phyloP scores from a whole-genome alignment of 2,797 vertebrate species.

The Nothura maculosa region DNA sequence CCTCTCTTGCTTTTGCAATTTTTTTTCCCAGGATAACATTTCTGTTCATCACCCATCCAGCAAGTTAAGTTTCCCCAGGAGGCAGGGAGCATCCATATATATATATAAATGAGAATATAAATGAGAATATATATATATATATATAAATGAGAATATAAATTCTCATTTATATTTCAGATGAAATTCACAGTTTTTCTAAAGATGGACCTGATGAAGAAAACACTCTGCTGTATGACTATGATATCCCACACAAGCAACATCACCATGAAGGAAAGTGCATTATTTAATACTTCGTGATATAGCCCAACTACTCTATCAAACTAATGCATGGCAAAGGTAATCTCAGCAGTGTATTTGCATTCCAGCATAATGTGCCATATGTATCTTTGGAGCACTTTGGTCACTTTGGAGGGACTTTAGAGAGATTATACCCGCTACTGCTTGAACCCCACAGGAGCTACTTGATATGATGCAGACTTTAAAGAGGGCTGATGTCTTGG shows the following conservation, averaged over 20 bases:
- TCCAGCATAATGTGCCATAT: neutral
- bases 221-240: neutral
- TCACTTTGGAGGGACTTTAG: conserved; percentile 44
- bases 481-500: conserved; percentile 43
- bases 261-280: fast-evolving
- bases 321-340: fast-evolving
- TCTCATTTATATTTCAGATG: neutral
- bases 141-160: too few species aligned
- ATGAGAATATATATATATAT: too few species aligned
- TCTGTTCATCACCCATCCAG: neutral
- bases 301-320: neutral
- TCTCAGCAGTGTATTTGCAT: neutral
- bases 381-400: conserved; percentile 26
- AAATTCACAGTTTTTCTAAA: neutral
- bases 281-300: neutral
- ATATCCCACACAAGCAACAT: neutral
- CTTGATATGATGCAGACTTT: conserved; percentile 32
- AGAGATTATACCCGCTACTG: conserved; percentile 49
- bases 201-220: neutral
- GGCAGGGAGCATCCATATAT: neutral
- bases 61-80: neutral
- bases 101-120: too few species aligned
- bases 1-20: fast-evolving
- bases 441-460: conserved; percentile 51
- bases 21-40: neutral